Conservation (phyloP, 2,888 invertebrate species). For the Dichetophora obliterata region DNA sequence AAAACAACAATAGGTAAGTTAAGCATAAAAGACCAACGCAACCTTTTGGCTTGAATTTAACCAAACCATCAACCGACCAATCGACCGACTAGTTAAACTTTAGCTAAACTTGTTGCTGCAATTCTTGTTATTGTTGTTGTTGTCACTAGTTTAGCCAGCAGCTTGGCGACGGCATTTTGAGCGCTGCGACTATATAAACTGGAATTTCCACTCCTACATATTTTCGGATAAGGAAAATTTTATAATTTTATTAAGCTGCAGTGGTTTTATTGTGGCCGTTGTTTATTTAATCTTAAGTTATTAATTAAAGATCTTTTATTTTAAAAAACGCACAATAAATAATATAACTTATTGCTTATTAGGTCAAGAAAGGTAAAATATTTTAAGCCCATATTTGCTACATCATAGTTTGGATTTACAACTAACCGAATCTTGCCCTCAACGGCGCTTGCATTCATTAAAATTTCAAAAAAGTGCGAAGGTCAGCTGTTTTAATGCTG, state of each 20-base stretch:
- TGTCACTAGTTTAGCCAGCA: conserved; percentile 25
- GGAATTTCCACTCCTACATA: conserved; percentile 68
- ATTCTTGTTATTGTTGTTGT: conserved; percentile 17
- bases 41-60: conserved; percentile 21
- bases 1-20: conserved; percentile 3
- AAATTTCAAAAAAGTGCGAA: too few relatives aligned
- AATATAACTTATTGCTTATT: too few relatives aligned
- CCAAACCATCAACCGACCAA: not conserved
- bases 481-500: too few relatives aligned
- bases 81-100: conserved; percentile 13
- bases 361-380: too few relatives aligned
- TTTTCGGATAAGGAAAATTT: conserved; percentile 33
- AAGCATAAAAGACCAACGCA: not conserved
- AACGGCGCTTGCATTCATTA: too few relatives aligned
- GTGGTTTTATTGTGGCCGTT: not conserved
- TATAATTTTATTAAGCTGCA: conserved; percentile 20
- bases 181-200: conserved; percentile 55
- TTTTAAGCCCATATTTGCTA: too few relatives aligned
- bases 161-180: conserved; percentile 15
- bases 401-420: too few relatives aligned
- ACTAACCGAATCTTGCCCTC: too few relatives aligned
- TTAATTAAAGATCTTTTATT: not conserved
- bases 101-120: not conserved
- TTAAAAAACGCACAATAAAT: not conserved
- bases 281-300: not conserved